Percentiles rank a stretch among this genome's conserved stretches.
Evolutionary conservation across 2,113 vertebrate genomes (phyloP).

Genomic region (Puntigrus tetrazona): DNA sequence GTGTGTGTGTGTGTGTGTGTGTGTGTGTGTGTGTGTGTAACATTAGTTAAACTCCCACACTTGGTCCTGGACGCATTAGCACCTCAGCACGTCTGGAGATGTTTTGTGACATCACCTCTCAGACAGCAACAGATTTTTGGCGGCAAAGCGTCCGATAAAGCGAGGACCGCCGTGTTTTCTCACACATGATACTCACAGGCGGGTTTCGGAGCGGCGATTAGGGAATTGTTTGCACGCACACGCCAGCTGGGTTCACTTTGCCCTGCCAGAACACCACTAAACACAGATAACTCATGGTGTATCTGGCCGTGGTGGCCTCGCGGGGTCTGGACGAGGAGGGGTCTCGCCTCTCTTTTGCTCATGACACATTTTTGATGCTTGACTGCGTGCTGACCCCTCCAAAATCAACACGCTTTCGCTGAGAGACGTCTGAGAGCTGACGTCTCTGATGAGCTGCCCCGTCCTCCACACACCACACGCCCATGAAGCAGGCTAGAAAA

Average conservation of each 20-base stretch:
- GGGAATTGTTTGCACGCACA: constrained; percentile 52
- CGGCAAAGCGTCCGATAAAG: not conserved
- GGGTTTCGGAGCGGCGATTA: constrained; percentile 20
- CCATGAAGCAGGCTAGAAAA: not conserved
- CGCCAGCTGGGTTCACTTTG: constrained; percentile 56
- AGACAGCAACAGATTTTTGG: not conserved
- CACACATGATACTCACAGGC: constrained; percentile 40
- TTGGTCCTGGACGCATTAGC: not conserved
- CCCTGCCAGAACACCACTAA: constrained; percentile 49
- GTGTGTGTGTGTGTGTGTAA: not conserved
- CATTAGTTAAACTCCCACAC: not conserved
- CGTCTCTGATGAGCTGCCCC: constrained; percentile 27
- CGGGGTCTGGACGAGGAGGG: constrained; percentile 9
- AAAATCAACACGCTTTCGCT: constrained; percentile 62
- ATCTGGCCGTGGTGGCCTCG: constrained; percentile 21
- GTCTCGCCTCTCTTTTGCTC: not conserved
- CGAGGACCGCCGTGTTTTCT: constrained; percentile 35
- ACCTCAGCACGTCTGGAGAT: constrained; percentile 22
- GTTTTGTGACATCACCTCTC: not conserved
- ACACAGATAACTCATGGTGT: constrained; percentile 48
- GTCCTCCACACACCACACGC: constrained; percentile 15
- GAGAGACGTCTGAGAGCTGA: constrained; percentile 51
- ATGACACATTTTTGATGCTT: constrained; percentile 38
- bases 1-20: not conserved
- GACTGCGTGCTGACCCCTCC: constrained; percentile 56